Percentiles rank a stretch among this genome's conserved stretches.
Conservation (phyloP, 2,797 vertebrate genomes). For the Avahi laniger region DNA sequence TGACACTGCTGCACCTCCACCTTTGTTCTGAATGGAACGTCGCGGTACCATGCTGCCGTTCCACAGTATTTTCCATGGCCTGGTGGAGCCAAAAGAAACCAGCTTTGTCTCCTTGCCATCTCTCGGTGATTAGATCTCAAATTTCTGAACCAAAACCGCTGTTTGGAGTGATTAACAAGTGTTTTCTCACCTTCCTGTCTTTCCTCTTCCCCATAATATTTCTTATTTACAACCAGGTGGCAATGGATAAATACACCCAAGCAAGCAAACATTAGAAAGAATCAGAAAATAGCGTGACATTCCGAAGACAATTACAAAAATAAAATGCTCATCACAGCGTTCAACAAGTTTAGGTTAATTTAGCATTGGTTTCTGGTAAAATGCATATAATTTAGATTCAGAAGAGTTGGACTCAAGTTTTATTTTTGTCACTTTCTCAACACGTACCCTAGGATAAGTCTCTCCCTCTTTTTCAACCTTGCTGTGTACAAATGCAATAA, state of each 20-base stretch:
- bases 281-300: slow-evolving; percentile 36
- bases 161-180: not conserved
- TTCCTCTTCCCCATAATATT: slow-evolving; percentile 27
- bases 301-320: slow-evolving; percentile 1
- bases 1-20: not conserved
- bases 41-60: accelerated
- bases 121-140: not conserved
- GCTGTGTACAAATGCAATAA: not conserved
- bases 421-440: not conserved
- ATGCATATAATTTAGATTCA: not conserved
- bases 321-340: not conserved
- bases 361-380: not conserved
- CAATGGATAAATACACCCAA: not conserved
- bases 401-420: not conserved
- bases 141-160: not conserved
- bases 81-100: not conserved
- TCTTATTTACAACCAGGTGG: slow-evolving; percentile 41
- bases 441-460: not conserved
- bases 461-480: not conserved
- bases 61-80: not conserved
- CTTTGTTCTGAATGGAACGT: not conserved
- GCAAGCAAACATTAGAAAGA: slow-evolving; percentile 11
- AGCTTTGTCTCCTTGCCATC: not conserved
- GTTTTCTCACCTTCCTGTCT: not conserved
- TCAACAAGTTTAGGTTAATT: not conserved